A percentile compares a stretch with the other conserved stretches of the same genome.
Conservation (phyloP, 2,113 vertebrate genomes). For the Colinus virginianus region DNA sequence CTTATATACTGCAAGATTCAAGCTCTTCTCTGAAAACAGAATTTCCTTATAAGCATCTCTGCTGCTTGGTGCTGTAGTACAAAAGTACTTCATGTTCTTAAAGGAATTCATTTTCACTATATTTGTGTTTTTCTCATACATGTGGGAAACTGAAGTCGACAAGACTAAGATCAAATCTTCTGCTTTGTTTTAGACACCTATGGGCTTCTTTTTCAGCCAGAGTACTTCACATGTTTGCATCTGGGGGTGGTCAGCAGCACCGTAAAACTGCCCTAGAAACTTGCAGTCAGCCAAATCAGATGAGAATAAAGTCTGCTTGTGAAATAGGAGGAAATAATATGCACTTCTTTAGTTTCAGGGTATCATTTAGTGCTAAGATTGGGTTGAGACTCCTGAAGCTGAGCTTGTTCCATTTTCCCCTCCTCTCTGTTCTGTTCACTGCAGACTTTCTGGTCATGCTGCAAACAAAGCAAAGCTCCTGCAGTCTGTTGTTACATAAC, state of each 20-base stretch:
- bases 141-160: neutral
- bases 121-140: neutral
- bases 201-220: neutral
- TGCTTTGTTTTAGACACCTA: neutral
- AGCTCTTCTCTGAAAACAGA: neutral
- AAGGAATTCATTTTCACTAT: neutral
- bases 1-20: neutral
- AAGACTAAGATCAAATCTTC: neutral
- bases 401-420: neutral
- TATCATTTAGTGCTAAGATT: neutral
- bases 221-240: neutral
- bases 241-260: neutral
- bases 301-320: constrained; percentile 9
- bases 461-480: neutral
- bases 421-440: neutral
- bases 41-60: neutral
- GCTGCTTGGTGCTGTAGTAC: neutral
- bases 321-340: constrained; percentile 12
- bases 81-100: neutral
- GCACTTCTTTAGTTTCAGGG: neutral
- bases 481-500: neutral
- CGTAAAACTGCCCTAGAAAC: neutral
- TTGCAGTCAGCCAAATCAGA: neutral
- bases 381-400: neutral
- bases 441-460: neutral